These are phyloP conservation scores for Pelvicachromis taeniatus DNA, from an alignment of 2,113 vertebrate species.

Conservation along the genomic window DNA sequence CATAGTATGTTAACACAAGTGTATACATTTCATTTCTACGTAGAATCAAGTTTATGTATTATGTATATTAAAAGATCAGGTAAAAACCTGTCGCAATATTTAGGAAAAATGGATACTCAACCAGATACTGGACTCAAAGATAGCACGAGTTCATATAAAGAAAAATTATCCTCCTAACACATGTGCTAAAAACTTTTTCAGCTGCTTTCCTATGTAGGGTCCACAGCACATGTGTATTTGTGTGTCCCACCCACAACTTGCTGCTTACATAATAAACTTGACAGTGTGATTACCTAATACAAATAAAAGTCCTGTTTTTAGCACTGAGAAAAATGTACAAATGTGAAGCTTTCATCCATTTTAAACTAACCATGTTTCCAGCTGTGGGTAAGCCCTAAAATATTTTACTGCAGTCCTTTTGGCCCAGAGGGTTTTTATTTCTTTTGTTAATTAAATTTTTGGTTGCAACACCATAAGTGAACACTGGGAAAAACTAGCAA, in stretches of 20 bases:
- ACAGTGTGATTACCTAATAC: not conserved
- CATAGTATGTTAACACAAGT: not conserved
- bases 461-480: not conserved
- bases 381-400: not conserved
- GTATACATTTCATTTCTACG: not conserved
- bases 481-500: not conserved
- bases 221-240: not conserved
- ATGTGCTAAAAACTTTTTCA: not conserved
- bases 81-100: not conserved
- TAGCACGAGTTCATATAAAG: not conserved
- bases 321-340: not conserved
- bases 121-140: not conserved
- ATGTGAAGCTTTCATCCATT: not conserved
- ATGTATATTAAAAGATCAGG: not conserved
- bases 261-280: not conserved
- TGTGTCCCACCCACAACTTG: not conserved
- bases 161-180: not conserved
- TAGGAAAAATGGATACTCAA: not conserved
- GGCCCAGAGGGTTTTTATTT: not conserved
- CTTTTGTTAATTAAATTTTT: not conserved
- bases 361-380: not conserved
- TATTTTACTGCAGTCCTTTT: not conserved
- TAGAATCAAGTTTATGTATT: not conserved
- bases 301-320: not conserved
- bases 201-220: not conserved